Evolutionary conservation across 1,140 invertebrate genomes (phyloP).

Genomic region (Anagrus nilaparvatae): DNA sequence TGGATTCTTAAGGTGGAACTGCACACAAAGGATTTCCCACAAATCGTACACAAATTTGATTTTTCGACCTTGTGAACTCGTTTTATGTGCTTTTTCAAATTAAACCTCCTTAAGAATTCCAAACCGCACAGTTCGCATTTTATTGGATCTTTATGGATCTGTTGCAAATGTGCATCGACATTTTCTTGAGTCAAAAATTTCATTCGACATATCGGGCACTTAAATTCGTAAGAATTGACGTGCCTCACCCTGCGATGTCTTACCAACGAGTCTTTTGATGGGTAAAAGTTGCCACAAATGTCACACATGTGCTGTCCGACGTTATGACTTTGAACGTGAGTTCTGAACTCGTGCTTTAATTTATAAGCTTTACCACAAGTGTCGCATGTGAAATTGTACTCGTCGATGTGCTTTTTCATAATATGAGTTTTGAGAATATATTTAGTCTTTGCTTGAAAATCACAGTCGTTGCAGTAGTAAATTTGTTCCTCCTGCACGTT

Average conservation of each 20-base stretch:
- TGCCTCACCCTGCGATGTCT: slow-evolving; percentile 23
- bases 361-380: slow-evolving; percentile 42
- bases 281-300: slow-evolving; percentile 24
- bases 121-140: slow-evolving; percentile 63
- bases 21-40: slow-evolving; percentile 33
- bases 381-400: slow-evolving; percentile 23
- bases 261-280: slow-evolving; percentile 23
- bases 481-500: too few species aligned
- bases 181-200: slow-evolving; percentile 39
- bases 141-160: slow-evolving; percentile 45
- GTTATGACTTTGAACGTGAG: slow-evolving; percentile 39
- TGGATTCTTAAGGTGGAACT: slow-evolving; percentile 15
- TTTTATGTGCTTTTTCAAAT: slow-evolving; percentile 23
- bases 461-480: slow-evolving; percentile 39
- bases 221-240: slow-evolving; percentile 25
- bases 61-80: slow-evolving; percentile 36
- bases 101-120: slow-evolving; percentile 38
- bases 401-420: slow-evolving; percentile 30
- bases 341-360: slow-evolving; percentile 37
- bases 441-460: slow-evolving; percentile 40
- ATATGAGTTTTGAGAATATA: slow-evolving; percentile 40
- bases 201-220: slow-evolving; percentile 35
- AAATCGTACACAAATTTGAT: slow-evolving; percentile 37
- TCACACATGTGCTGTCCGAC: slow-evolving; percentile 21
- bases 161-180: slow-evolving; percentile 39